Base-by-base conservation (phyloP, 2,888 invertebrate species). In the Perithous albicinctus region DNA sequence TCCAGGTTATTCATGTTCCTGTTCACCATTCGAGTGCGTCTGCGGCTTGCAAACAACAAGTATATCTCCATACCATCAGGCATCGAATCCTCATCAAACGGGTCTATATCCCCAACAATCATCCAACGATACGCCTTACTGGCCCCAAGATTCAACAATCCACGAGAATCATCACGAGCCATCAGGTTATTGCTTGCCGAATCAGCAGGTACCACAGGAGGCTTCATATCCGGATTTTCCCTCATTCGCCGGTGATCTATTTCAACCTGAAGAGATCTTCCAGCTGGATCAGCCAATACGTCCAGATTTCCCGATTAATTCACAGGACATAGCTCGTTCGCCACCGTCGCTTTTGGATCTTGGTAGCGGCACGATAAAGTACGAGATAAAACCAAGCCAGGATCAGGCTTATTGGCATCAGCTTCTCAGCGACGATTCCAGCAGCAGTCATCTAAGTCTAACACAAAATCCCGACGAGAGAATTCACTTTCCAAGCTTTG, bases 221-320 rank as follows among this genome's bases (percentile, higher is more conserved):
- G 86, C 88, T 0, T 86, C 89, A 0, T 91, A 92, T 63, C 90
- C 91, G 18, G 96, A 96, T 87, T 95, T 95, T 72, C 93, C 94
- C 0, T 93, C 94, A 0, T 93, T 95, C 59, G 93, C 95, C 0
- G 94, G 95, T 51, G 96, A 96, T 87, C 93, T 96, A 29, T 96
- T 96, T 90, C 96, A 96, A 89, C 96, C 96, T 0, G 96, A 96
- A 89, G 96, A 96, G 91, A 96, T 96, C 83, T 96, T 96, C 92
- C 96, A 96, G 90, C 92, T 96, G 78, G 96, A 96, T 88, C 96
- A 96, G 89, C 96, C 96, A 0, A 94, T 96, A 46, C 93, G 96
- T 86, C 93, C 95, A 0, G 96, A 96, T 87, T 95, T 95, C 84
- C 93, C 94, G 1, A 87, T 91, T 0, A 87, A 87, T 61, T 85